These are phyloP conservation scores for Dendroctonus ponderosae DNA, from an alignment of 1,140 invertebrate genomes.

Conservation along the genomic window DNA sequence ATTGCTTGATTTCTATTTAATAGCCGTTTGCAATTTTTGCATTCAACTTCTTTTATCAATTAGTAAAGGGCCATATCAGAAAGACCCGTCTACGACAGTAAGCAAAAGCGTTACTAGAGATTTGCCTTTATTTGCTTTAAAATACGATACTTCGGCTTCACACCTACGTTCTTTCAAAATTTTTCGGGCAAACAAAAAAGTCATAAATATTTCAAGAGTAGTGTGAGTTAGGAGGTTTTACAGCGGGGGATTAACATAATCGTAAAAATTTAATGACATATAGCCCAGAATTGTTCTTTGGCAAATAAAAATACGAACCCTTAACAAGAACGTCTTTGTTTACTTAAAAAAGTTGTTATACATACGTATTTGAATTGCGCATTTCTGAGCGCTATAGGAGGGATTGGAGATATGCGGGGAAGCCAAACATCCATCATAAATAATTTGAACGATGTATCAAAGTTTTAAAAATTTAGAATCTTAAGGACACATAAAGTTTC, in stretches of 20 bases:
- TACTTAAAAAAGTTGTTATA: conserved; percentile 3
- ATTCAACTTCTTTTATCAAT: too few relatives aligned
- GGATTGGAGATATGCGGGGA: too few relatives aligned
- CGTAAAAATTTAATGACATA: conserved; percentile 31
- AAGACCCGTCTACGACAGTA: too few relatives aligned
- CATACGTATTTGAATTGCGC: neutral
- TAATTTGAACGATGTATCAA: too few relatives aligned
- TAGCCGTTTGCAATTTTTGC: too few relatives aligned
- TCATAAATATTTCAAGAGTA: conserved; percentile 23
- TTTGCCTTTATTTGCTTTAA: conserved; percentile 3
- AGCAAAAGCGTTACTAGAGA: neutral
- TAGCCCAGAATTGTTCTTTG: conserved; percentile 24
- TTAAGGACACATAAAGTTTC: too few relatives aligned
- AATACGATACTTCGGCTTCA: too few relatives aligned
- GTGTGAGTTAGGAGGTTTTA: conserved; percentile 21
- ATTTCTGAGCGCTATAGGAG: neutral
- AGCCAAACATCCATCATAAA: too few relatives aligned
- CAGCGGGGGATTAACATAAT: conserved; percentile 30
- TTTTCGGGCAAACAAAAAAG: conserved; percentile 22
- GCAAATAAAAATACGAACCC: conserved; percentile 22
- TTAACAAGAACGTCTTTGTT: conserved; percentile 13
- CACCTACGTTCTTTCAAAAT: conserved; percentile 13
- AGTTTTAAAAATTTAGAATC: too few relatives aligned
- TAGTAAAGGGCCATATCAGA: too few relatives aligned
- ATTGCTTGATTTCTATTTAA: too few relatives aligned